Conservation (phyloP, 2,888 invertebrate species). For the Sclerodermus sp. region DNA sequence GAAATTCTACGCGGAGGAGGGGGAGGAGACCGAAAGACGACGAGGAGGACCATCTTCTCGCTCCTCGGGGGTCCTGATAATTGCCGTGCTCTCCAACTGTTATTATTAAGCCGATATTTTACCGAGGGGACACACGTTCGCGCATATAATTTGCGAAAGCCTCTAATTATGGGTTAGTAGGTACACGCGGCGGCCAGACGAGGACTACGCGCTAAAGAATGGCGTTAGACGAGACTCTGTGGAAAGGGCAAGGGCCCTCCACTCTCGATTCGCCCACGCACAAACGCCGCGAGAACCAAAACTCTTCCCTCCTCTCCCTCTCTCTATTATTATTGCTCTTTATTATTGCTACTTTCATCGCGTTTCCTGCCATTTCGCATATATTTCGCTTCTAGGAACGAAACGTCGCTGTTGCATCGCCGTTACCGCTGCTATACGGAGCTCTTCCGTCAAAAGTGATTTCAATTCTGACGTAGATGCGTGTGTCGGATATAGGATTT, state of each 20-base stretch:
- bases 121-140: conserved; percentile 57
- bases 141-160: conserved; percentile 58
- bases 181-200: conserved; percentile 26
- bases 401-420: no score
- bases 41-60: conserved; percentile 19
- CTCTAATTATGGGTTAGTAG: conserved; percentile 56
- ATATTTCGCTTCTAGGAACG: no score
- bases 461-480: no score
- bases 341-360: no score
- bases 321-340: no score
- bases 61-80: conserved; percentile 52
- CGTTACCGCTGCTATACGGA: no score
- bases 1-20: conserved; percentile 29
- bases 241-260: conserved; percentile 30
- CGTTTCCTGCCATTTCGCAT: no score
- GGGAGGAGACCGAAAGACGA: conserved; percentile 4
- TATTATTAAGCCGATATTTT: conserved; percentile 59
- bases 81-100: conserved; percentile 57
- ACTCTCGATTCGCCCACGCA: conserved; percentile 55
- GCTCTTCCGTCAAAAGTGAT: no score
- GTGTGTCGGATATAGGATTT: no score
- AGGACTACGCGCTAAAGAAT: conserved; percentile 26
- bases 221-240: conserved; percentile 32
- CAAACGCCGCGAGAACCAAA: no score
- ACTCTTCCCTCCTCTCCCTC: no score